Evolutionary conservation across 2,113 vertebrate genomes (phyloP).

Genomic region (Tiliqua scincoides): DNA sequence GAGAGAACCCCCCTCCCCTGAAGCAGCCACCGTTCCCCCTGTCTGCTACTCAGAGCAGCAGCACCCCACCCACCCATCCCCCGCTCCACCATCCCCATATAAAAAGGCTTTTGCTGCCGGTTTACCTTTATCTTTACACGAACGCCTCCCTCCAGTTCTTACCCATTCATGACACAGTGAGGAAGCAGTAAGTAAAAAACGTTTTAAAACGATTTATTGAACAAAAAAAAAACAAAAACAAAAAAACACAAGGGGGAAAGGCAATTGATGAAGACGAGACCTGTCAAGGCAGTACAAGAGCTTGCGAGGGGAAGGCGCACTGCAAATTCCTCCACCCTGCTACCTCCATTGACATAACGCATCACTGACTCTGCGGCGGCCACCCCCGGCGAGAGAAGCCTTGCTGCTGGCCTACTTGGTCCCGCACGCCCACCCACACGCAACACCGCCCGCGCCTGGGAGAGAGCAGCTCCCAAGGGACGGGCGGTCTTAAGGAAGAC

Average conservation of each 20-base stretch:
- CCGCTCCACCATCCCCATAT: too few relatives aligned
- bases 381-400: neutral
- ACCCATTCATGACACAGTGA: neutral
- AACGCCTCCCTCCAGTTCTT: too few relatives aligned
- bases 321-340: neutral
- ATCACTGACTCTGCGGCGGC: neutral
- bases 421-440: neutral
- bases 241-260: neutral
- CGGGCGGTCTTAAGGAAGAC: neutral
- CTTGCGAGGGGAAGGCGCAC: neutral
- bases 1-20: neutral
- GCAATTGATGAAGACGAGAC: neutral
- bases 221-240: neutral
- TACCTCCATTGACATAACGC: neutral
- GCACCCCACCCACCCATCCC: neutral
- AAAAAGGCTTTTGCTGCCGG: too few relatives aligned
- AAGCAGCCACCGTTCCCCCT: neutral
- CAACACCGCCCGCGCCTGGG: neutral
- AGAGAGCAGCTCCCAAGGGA: neutral
- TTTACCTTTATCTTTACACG: neutral
- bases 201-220: conserved; percentile 67
- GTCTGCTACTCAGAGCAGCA: neutral
- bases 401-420: neutral
- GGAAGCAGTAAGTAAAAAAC: neutral
- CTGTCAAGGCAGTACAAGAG: neutral